phyloP scores from a whole-genome alignment of 2,113 vertebrate species.

The Myocastor coypus region DNA sequence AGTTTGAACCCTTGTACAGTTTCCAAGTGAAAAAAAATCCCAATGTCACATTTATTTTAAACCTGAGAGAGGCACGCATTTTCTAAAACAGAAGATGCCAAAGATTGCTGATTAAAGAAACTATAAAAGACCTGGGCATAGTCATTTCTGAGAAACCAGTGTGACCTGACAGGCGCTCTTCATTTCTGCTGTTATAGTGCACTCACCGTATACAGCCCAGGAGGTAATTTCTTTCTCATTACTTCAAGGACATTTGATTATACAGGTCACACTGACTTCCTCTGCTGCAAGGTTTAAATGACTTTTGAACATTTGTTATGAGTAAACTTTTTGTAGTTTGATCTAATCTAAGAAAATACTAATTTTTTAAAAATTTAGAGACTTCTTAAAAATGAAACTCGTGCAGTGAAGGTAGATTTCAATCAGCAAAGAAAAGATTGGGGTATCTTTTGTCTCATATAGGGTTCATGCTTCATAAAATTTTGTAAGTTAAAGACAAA shows the following conservation, averaged over 20 bases:
- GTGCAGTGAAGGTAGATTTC: background rate
- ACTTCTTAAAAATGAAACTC: conserved; percentile 67
- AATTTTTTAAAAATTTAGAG: conserved; percentile 35
- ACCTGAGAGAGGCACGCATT: conserved; percentile 71
- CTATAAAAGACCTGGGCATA: conserved; percentile 50
- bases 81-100: conserved; percentile 68
- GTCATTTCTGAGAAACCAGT: conserved; percentile 58
- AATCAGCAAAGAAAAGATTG: conserved; percentile 8
- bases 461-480: conserved; percentile 61
- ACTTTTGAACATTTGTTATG: conserved; percentile 67
- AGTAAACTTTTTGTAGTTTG: conserved; percentile 62
- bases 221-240: conserved; percentile 62
- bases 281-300: conserved; percentile 60
- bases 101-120: conserved; percentile 53
- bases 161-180: conserved; percentile 54
- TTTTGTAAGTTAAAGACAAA: conserved; percentile 24
- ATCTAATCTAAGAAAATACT: conserved; percentile 63
- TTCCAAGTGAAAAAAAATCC: conserved; percentile 74
- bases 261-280: conserved; percentile 68
- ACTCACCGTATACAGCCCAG: conserved; percentile 34
- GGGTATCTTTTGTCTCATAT: background rate
- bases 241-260: conserved; percentile 61
- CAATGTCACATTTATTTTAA: conserved; percentile 75
- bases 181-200: conserved; percentile 54
- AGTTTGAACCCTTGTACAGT: conserved; percentile 62